Percentiles rank a stretch among this genome's conserved stretches.
phyloP scores from a whole-genome alignment of 2,113 vertebrate genomes.

The Tiliqua scincoides region DNA sequence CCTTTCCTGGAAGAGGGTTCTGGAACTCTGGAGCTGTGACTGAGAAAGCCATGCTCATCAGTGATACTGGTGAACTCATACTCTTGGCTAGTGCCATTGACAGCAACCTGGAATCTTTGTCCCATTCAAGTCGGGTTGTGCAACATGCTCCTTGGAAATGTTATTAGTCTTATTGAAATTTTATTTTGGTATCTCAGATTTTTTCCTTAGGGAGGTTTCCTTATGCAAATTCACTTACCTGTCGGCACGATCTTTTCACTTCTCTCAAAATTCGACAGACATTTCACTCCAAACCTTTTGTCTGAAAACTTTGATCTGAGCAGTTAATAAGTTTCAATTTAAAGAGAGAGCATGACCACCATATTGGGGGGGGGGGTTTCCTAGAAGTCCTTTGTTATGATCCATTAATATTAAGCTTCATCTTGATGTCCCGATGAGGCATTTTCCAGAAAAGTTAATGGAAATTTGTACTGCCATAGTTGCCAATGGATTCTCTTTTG shows the following conservation, averaged over 20 bases:
- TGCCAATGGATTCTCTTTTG: conserved; percentile 37
- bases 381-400: conserved; percentile 36
- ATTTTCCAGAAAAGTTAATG: conserved; percentile 64
- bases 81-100: neutral
- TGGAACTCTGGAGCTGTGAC: no score
- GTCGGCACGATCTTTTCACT: neutral
- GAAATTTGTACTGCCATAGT: conserved; percentile 24
- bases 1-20: no score
- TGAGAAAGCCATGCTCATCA: no score
- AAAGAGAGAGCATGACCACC: conserved; percentile 29
- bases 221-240: no score
- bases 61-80: rapidly evolving
- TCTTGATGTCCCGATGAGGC: conserved; percentile 35
- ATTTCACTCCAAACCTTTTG: neutral
- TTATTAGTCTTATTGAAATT: no score
- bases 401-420: conserved; percentile 58
- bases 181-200: no score
- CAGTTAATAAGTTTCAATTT: conserved; percentile 46
- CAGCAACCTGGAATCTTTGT: no score
- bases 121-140: no score
- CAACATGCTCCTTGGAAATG: no score
- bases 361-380: conserved; percentile 49
- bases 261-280: neutral
- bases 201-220: no score
- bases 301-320: neutral